Percentiles rank a stretch among this genome's conserved stretches.
These are phyloP conservation scores for Trematomus bernacchii DNA, from an alignment of 2,797 vertebrate genomes.

Conservation along the genomic window DNA sequence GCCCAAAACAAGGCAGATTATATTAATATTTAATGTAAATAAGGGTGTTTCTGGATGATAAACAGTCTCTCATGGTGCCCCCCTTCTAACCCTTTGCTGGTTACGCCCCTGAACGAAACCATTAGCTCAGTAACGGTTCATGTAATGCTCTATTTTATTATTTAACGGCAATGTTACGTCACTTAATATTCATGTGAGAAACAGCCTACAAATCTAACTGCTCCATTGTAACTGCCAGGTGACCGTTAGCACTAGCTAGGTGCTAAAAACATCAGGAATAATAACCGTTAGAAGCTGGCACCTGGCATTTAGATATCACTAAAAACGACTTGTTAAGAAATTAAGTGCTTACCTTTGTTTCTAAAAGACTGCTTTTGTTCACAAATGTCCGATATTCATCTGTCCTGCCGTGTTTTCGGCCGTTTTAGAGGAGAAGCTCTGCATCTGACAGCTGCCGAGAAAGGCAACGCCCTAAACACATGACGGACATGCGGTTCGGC, in stretches of 20 bases:
- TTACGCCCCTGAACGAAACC: background rate
- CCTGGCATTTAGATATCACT: background rate
- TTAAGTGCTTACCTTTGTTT: constrained; percentile 22
- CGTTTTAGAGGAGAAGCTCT: background rate
- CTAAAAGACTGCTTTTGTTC: background rate
- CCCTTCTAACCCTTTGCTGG: no score
- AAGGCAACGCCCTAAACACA: constrained; percentile 30
- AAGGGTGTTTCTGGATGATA: no score
- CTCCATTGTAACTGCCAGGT: constrained; percentile 8
- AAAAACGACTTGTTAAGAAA: rapidly evolving
- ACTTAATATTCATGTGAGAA: background rate
- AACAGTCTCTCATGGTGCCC: background rate
- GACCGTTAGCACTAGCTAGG: constrained; percentile 39
- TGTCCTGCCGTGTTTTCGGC: background rate
- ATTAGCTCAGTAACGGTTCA: background rate
- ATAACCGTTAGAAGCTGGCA: background rate
- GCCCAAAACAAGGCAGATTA: background rate
- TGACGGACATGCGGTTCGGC: constrained; percentile 39
- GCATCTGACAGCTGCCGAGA: constrained; percentile 68
- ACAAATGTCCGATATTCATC: rapidly evolving
- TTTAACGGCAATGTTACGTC: background rate
- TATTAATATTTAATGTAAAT: background rate
- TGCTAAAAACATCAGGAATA: constrained; percentile 67
- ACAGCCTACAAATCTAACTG: rapidly evolving
- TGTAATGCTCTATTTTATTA: background rate